Evolutionary conservation across 2,113 vertebrate species (phyloP).

Genomic region (Smithornis capensis): DNA sequence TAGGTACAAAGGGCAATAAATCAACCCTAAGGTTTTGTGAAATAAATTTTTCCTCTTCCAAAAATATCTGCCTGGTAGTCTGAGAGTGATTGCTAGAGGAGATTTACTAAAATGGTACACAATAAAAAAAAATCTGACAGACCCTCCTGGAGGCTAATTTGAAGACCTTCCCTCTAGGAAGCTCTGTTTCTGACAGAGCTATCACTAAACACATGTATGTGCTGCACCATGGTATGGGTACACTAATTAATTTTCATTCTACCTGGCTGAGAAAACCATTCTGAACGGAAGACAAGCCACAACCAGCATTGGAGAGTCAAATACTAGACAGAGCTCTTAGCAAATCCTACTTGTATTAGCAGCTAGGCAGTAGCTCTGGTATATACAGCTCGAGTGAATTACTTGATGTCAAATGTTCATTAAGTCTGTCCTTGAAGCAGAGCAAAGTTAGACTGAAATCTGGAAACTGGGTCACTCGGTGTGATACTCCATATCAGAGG

Average conservation of each 20-base stretch:
- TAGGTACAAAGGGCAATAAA: not conserved
- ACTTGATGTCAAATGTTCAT: not conserved
- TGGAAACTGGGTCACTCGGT: not conserved
- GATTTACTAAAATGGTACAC: not conserved
- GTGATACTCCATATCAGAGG: not conserved
- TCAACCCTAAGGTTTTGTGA: not conserved
- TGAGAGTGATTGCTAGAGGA: not conserved
- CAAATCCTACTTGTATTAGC: not conserved
- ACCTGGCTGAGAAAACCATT: not conserved
- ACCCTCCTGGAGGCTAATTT: conserved; percentile 8
- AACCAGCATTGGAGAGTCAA: not conserved
- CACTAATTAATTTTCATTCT: not conserved
- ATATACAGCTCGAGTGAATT: not conserved
- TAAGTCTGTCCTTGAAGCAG: conserved; percentile 8
- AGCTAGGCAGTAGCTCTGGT: not conserved
- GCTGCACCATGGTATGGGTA: not conserved
- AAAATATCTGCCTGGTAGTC: not conserved
- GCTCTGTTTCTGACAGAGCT: not conserved
- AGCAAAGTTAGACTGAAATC: not conserved
- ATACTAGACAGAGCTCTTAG: not conserved
- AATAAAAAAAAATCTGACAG: not conserved
- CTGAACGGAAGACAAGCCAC: not conserved
- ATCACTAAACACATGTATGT: not conserved
- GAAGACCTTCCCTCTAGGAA: conserved; percentile 31
- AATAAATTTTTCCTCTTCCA: not conserved